Evolutionary conservation across 23 tunicate species (phyloP).

Genomic region (Styela plicata): DNA sequence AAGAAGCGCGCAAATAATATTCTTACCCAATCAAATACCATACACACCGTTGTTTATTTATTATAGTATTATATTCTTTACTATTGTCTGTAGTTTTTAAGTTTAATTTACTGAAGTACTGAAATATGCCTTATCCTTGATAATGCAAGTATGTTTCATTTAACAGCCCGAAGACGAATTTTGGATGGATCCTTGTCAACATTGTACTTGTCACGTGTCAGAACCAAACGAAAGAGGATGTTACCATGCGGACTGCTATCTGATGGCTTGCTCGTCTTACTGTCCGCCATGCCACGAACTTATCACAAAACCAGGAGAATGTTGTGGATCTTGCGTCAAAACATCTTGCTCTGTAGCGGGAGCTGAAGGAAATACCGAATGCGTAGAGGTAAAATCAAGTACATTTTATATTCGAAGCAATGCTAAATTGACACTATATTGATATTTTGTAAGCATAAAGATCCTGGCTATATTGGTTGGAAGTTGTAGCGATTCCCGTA

Average conservation of each 20-base stretch:
- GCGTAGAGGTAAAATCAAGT: constrained; percentile 37
- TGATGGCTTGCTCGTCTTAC: constrained; percentile 32
- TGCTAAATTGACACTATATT: too few relatives aligned
- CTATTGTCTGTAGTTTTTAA: too few relatives aligned
- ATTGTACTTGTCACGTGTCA: constrained; percentile 59
- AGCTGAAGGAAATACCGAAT: constrained; percentile 27
- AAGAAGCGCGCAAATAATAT: background rate
- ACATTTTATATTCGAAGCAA: too few relatives aligned
- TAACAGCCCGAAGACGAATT: constrained; percentile 69
- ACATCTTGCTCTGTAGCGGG: constrained; percentile 42
- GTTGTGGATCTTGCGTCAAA: constrained; percentile 74
- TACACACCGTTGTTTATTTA: too few relatives aligned
- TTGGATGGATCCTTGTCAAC: constrained; percentile 41
- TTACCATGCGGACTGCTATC: constrained; percentile 39
- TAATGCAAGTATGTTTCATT: too few relatives aligned
- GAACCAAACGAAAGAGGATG: constrained; percentile 47
- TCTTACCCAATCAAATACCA: background rate
- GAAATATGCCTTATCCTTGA: too few relatives aligned
- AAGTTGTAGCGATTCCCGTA: too few relatives aligned
- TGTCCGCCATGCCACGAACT: constrained; percentile 73
- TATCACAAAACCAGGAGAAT: constrained; percentile 49
- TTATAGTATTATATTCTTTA: background rate
- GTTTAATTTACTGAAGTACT: too few relatives aligned
- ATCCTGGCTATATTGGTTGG: too few relatives aligned
- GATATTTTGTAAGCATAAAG: too few relatives aligned